Evolutionary conservation across 37 sponge, comb jelly and placozoan genomes (phyloP), one percentile per base, ranked within the genome.

Genomic region (Trichoplax adhaerens): DNA sequence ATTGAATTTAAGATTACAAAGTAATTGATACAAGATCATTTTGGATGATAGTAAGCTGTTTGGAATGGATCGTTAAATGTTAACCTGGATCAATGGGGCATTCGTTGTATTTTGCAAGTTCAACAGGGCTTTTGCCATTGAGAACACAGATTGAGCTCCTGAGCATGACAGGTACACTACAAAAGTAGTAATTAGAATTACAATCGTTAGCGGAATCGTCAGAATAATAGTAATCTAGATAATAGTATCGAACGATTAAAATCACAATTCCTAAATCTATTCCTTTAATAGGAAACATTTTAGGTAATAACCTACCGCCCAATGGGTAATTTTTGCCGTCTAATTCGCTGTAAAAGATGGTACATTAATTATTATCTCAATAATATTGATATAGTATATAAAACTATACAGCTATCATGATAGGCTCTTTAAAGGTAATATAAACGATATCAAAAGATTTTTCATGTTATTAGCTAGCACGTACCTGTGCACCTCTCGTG

Each of bases 91-190:
- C 99, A 10, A 86, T 69, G 0, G 93, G 91, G 72, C 99, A 96
- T 79, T 96, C 99, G 53, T 88, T 91, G 74, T 91, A 70, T 70
- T 83, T 86, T 6, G 92, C 99, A 65, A 96, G 67, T 67, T 96
- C 93, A 8, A 69, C 66, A 2, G 67, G 83, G 29, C 77, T 64
- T 66, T 91, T 91, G 49, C 85, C 87, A 2, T 82, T 64, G 63
- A 96, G 70, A 5, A 91, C 85, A 62, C 99, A 96, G 68, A 86
- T 85, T 55, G 84, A 83, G 70, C 89, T 88, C 5, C 83, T 78
- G 7, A 96, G 77, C 99, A 96, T 96, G 53, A 96, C 88, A 29
- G 29, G 29, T 29, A 29, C 29, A 29, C 29, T 29, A 29, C 29
- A 29, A 29, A 29, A 29, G 29, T 29, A 29, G 29, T 29, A 29